Base-by-base conservation (phyloP, 2,797 vertebrate genomes). In the Acomys russatus region DNA sequence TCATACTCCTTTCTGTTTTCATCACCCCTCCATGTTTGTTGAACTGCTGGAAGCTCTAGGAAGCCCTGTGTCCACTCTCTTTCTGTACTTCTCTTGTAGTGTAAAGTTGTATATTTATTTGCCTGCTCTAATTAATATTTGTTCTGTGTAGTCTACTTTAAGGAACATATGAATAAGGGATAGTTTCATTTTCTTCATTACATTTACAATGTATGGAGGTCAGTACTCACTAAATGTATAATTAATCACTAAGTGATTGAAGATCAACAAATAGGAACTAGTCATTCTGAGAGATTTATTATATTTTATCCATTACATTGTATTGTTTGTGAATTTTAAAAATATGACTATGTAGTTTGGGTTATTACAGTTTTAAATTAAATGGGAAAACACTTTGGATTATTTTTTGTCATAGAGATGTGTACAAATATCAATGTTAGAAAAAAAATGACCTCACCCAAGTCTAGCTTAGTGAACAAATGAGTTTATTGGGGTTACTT, bases 191-290 rank as follows among this genome's bases (percentile, higher is more conserved):
- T 35, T 93, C 44, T 66, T 44, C 63, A 73, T 85, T 79, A 51
- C 71, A 78, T 64, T 79, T n/a, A 90, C 64, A 86, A 7, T 93
- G 49, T 90, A 59, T 93, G 30, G 56, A 76, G 70, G 63, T 33
- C 17, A 82, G 61, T 87, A 82, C 74, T 5, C 71, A 82, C 6
- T 61, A 88, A 70, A 87, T 51, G 76, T 25, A 68, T 87, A 68
- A 35, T 90, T 91, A 59, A 51, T 28, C 18, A 59, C 18, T 68
- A 61, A 87, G 25, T 79, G 64, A 90, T 4, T 76, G 10, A 93
- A 68, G 23, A 76, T 76, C 61, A 68, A 14, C 63, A n/a, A 74
- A 61, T 23, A 82, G 28, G 35, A 91, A 91, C 44, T 82, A 61
- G 68, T 88, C 51, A 88, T 54, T 51, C 7, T 38, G 59, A 74